Evolutionary conservation across 2,888 invertebrate species (phyloP).

Genomic region (Parascotia fuliginaria): DNA sequence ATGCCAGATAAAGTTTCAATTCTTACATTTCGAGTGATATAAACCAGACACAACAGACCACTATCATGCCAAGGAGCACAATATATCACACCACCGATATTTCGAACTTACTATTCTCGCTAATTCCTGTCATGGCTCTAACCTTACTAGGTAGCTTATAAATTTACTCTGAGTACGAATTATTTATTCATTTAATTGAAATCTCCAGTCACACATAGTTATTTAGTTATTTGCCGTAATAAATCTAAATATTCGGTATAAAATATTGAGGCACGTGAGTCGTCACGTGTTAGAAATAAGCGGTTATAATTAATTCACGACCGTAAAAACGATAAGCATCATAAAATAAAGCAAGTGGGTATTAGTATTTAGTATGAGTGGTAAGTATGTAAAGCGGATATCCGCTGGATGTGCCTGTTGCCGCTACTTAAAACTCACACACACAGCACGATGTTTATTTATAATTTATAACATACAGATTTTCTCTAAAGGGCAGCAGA

Average conservation of each 20-base stretch:
- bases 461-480: constrained; percentile 19
- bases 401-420: constrained; percentile 62
- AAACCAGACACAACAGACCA: too few relatives aligned
- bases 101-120: too few relatives aligned
- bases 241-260: constrained; percentile 18
- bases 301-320: constrained; percentile 50
- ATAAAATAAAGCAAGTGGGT: constrained; percentile 18
- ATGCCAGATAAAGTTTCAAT: too few relatives aligned
- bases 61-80: too few relatives aligned
- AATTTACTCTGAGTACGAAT: too few relatives aligned
- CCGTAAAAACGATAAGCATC: constrained; percentile 41
- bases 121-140: too few relatives aligned
- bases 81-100: too few relatives aligned
- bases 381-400: constrained; percentile 68
- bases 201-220: not conserved
- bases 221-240: not conserved
- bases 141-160: too few relatives aligned
- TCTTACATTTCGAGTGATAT: too few relatives aligned
- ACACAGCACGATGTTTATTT: constrained; percentile 21
- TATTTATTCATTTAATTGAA: too few relatives aligned
- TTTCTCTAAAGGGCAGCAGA: too few relatives aligned
- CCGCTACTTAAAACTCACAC: constrained; percentile 24
- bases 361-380: constrained; percentile 61
- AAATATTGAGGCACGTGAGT: constrained; percentile 47
- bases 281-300: constrained; percentile 46